phyloP scores from a whole-genome alignment of 1,140 invertebrate genomes.

The Zaprionus ghesquierei region DNA sequence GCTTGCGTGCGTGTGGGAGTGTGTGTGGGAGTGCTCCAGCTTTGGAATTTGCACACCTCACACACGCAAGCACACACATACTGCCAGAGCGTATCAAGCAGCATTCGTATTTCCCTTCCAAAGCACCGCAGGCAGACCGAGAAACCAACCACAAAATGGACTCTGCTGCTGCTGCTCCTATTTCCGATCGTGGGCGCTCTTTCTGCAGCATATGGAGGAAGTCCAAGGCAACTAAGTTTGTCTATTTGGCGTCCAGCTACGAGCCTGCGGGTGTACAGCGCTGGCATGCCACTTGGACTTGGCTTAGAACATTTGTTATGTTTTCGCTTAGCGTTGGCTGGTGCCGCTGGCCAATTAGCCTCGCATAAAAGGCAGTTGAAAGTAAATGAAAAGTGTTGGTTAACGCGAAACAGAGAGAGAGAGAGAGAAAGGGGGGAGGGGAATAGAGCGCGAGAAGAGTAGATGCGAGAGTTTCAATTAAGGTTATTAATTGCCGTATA shows the following conservation, averaged over 20 bases:
- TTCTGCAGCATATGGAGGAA: slow-evolving; percentile 44
- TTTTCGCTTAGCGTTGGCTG: neutral
- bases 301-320: slow-evolving; percentile 4
- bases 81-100: neutral
- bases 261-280: neutral
- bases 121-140: slow-evolving; percentile 27
- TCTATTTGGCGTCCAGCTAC: neutral
- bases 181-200: slow-evolving; percentile 31
- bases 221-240: neutral
- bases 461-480: neutral
- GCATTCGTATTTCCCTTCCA: slow-evolving; percentile 11
- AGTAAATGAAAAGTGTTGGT: slow-evolving; percentile 49
- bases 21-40: neutral
- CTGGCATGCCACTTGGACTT: neutral
- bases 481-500: neutral
- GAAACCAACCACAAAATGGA: slow-evolving; percentile 50
- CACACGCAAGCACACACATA: slow-evolving; percentile 36
- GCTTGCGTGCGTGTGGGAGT: neutral
- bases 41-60: slow-evolving; percentile 63
- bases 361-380: slow-evolving; percentile 21
- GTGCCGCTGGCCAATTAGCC: neutral
- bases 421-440: neutral
- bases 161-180: neutral
- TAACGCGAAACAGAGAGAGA: neutral
- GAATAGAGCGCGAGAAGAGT: neutral